These are phyloP conservation scores for Lasiurus cinereus DNA, from an alignment of 2,113 vertebrate genomes.

Conservation along the genomic window DNA sequence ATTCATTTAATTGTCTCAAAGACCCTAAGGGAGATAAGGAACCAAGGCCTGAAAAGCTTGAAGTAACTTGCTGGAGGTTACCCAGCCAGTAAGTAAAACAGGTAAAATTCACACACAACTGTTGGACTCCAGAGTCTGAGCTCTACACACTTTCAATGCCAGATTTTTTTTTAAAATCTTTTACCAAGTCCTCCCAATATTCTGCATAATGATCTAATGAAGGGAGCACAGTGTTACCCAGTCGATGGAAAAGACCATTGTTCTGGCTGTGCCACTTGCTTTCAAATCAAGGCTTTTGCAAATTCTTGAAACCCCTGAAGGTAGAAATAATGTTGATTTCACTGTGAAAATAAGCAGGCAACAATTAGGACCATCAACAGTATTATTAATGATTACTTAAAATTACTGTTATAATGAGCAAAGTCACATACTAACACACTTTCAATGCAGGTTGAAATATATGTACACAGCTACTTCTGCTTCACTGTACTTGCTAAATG, in stretches of 20 bases:
- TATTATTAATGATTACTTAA: not conserved
- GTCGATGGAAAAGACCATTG: not conserved
- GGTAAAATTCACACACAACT: not conserved
- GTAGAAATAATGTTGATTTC: not conserved
- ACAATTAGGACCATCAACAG: not conserved
- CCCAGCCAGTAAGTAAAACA: not conserved
- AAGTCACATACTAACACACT: not conserved
- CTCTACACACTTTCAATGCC: not conserved
- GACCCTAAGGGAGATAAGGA: not conserved
- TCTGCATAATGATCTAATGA: not conserved
- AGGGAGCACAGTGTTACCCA: not conserved
- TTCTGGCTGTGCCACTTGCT: not conserved
- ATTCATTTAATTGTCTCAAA: constrained; percentile 24
- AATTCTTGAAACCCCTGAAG: not conserved
- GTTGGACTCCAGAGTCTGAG: not conserved
- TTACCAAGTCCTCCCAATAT: not conserved
- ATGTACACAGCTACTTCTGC: not conserved
- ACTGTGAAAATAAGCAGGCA: constrained; percentile 14
- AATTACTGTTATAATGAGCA: not conserved
- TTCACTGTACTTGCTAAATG: not conserved
- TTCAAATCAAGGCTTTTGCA: constrained; percentile 10
- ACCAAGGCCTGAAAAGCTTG: not conserved
- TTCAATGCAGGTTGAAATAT: not conserved
- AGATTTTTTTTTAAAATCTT: not conserved
- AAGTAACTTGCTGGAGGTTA: not conserved